Base-by-base conservation (phyloP, 2,113 vertebrate species). In the Danionella cerebrum region DNA sequence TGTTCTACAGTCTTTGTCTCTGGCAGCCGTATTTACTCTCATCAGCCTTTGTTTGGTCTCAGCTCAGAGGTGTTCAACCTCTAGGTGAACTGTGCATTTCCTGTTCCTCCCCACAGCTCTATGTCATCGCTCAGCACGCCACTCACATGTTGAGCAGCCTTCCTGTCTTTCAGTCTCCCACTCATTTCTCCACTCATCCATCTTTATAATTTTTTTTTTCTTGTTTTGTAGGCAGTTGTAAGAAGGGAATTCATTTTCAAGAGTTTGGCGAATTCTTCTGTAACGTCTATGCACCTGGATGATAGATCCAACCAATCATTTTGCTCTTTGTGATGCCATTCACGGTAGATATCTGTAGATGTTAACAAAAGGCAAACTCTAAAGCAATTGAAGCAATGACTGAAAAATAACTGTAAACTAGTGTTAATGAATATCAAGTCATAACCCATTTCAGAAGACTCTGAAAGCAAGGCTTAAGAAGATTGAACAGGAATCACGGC, bases 21-120 rank as follows among this genome's bases (percentile, higher is more conserved):
- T 60, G 39, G 39, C 25, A 60, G 25, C 25, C 42, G 25, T 45
- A 33, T 60, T 60, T 45, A 60, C 39, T 60, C 39, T 31, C 25
- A 2, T 25, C 21, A 25, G 39, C 14, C 11, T 44, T 7, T 45
- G 39, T 45, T 60, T 45, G 39, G 58, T 45, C 58, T 60, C 16
- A 19, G 58, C 39, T 60, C 19, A 31, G 41, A 45, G 41, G 58
- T 31, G 14, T 60, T 60, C 25, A 44, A 44, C 57, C 57, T 59
- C 55, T 41, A 5, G 8, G 36, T 59, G 36, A 42, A 33, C 41
- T 35, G 10, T 29, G 35, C 27, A 25, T 38, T 51, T 51, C 35
- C 31, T 14, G 19, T 38, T 38, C 7, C n/a, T 35, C 21, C 21
- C 13, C n/a, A 2, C 3, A 8, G 31, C 13, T 41, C 38, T 12